These are phyloP conservation scores for Apotomis betuletana DNA, from an alignment of 2,888 invertebrate species.

Conservation along the genomic window DNA sequence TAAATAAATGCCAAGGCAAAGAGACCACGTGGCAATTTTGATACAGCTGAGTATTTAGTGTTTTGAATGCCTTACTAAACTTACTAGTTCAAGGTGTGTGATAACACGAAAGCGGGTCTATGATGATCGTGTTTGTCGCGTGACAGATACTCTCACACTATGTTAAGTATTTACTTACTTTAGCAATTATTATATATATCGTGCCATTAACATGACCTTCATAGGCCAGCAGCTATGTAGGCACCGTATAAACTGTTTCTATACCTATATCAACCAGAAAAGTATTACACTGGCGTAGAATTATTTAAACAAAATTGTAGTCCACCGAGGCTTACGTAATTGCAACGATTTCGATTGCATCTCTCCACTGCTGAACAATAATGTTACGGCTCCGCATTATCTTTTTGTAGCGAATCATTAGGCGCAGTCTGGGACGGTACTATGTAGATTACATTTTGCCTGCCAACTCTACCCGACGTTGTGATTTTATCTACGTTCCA, in stretches of 20 bases:
- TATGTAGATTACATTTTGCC: conserved; percentile 40
- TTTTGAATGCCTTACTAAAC: too few species aligned
- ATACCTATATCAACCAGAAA: neutral
- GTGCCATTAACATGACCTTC: too few species aligned
- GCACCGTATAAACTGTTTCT: neutral
- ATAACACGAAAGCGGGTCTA: too few species aligned
- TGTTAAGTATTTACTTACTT: too few species aligned
- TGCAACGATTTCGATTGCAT: conserved; percentile 33
- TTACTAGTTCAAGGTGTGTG: too few species aligned
- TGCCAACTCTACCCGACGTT: conserved; percentile 16
- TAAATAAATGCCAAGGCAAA: too few species aligned
- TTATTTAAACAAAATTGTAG: conserved; percentile 10
- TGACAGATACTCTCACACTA: too few species aligned
- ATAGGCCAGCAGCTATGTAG: too few species aligned
- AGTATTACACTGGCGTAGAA: neutral
- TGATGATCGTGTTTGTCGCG: too few species aligned
- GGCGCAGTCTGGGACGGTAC: conserved; percentile 52
- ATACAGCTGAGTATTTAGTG: too few species aligned
- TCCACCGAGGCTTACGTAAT: conserved; percentile 25
- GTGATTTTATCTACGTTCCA: conserved; percentile 25
- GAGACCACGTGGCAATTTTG: too few species aligned
- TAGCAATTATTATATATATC: too few species aligned
- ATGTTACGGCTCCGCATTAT: conserved; percentile 47
- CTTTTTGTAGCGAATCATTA: conserved; percentile 62
- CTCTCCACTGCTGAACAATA: conserved; percentile 27